Base-by-base conservation (phyloP, 2,888 invertebrate genomes). In the Drosophila maculinotata region DNA sequence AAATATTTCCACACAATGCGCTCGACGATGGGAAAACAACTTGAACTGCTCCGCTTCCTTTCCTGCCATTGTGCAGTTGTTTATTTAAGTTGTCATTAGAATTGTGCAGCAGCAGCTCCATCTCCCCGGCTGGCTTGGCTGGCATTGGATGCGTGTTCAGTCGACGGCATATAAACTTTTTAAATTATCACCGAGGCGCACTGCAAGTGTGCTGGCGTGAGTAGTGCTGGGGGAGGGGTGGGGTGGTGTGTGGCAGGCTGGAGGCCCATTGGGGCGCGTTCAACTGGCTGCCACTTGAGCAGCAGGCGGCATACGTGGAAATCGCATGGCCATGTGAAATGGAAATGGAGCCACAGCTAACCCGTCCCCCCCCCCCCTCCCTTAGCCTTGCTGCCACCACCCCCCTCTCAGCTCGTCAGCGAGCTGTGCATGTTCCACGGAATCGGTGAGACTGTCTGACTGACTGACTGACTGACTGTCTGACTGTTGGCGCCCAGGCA, bases 31-130 rank as follows among this genome's bases (percentile, higher is more conserved):
- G 64, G 69, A 80, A 79, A 83, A 74, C 57, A 71, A 71, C 69
- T 64, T 60, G 72, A 77, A 51, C 67, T 28, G 14, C 26, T 28
- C 20, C 20, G n/a, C 33, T 45, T 31, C 47, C 49, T 45, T 8
- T 36, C 54, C 48, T 28, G 38, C 30, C 56, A 52, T 64, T 71
- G 66, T 78, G 79, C 63, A 17, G 71, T 83, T 81, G 81, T 82
- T 82, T 82, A 86, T 86, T 82, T 86, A 86, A 83, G 84, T 82
- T 82, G 81, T 82, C 81, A 86, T 82, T 82, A 74, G 81, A 82
- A 86, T 83, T 67, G 62, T 63, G 69, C 79, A 63, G 59, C 79
- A 63, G 59, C 68, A 73, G 69, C 58, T 67, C 53, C 77, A 39
- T 36, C 48, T 28, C 45, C 9, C 8, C 52, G 58, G 36, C 58